phyloP scores from a whole-genome alignment of 2,797 vertebrate genomes.

The Anniella stebbinsi region DNA sequence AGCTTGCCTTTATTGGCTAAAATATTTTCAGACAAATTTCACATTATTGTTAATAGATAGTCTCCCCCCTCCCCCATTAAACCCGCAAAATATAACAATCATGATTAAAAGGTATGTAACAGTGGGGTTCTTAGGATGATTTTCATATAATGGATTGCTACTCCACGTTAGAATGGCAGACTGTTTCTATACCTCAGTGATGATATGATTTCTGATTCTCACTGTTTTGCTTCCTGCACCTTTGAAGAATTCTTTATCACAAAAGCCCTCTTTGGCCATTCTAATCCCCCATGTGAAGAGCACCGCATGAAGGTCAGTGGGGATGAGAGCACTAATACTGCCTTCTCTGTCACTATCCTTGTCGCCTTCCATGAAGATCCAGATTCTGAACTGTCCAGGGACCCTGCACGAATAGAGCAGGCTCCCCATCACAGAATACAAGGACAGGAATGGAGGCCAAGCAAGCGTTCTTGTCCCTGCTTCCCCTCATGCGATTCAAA shows the following conservation, averaged over 20 bases:
- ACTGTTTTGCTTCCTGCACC: conserved; percentile 51
- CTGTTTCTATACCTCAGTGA: conserved; percentile 16
- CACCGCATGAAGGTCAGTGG: no score
- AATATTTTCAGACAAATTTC: neutral
- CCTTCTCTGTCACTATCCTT: no score
- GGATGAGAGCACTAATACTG: no score
- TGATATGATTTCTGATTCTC: conserved; percentile 24
- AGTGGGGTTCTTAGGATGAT: conserved; percentile 47
- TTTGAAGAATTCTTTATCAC: conserved; percentile 19
- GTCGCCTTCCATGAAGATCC: neutral
- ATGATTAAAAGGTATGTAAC: conserved; percentile 52
- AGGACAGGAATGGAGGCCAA: neutral
- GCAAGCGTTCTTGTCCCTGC: neutral
- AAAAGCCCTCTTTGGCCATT: neutral
- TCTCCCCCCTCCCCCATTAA: neutral
- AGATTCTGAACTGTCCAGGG: neutral
- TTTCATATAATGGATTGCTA: conserved; percentile 34
- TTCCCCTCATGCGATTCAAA: neutral
- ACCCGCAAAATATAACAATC: conserved; percentile 59
- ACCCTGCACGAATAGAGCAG: neutral
- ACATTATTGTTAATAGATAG: neutral
- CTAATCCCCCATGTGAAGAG: no score
- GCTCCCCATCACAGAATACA: neutral
- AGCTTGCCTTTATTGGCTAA: conserved; percentile 39
- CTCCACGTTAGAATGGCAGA: neutral